A percentile compares a stretch with the other conserved stretches of the same genome.
These are phyloP conservation scores for Aphelinus atriplicis DNA, from an alignment of 1,140 invertebrate genomes.

Conservation along the genomic window DNA sequence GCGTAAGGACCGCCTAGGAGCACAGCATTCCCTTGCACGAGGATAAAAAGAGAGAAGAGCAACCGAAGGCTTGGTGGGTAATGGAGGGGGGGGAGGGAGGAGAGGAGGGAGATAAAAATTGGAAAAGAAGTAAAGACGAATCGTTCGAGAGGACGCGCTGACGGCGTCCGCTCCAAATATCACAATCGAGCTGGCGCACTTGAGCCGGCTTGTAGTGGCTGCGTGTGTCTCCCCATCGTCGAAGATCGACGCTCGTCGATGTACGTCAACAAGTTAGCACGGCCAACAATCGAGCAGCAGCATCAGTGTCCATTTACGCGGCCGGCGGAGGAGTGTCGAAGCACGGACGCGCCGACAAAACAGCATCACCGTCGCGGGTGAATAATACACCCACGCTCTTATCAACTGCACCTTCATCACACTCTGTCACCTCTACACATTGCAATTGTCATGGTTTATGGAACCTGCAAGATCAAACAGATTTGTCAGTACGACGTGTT, in stretches of 20 bases:
- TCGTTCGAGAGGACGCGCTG: conserved; percentile 32
- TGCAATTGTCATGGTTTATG: conserved; percentile 82
- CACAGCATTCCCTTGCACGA: not conserved
- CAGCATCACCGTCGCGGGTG: conserved; percentile 39
- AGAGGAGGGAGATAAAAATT: conserved; percentile 4
- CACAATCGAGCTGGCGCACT: conserved; percentile 40
- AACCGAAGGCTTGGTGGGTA: not conserved
- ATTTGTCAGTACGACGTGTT: not conserved
- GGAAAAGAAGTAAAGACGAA: conserved; percentile 9
- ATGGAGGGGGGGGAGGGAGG: not conserved
- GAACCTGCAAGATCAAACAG: conserved; percentile 67
- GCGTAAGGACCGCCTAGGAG: too few species aligned
- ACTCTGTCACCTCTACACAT: conserved; percentile 68
- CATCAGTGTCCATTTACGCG: conserved; percentile 35
- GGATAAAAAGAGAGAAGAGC: not conserved
- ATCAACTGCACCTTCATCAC: conserved; percentile 62
- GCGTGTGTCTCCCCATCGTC: conserved; percentile 39
- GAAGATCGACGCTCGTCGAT: conserved; percentile 42
- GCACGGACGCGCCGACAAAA: conserved; percentile 45
- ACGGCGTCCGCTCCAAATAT: conserved; percentile 29
- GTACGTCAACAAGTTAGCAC: conserved; percentile 53
- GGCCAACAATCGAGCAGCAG: conserved; percentile 47
- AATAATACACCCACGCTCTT: conserved; percentile 46
- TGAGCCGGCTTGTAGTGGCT: not conserved
- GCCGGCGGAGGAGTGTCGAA: too few species aligned